These are phyloP conservation scores for Nomada flava DNA, from an alignment of 2,888 invertebrate species.

Conservation along the genomic window DNA sequence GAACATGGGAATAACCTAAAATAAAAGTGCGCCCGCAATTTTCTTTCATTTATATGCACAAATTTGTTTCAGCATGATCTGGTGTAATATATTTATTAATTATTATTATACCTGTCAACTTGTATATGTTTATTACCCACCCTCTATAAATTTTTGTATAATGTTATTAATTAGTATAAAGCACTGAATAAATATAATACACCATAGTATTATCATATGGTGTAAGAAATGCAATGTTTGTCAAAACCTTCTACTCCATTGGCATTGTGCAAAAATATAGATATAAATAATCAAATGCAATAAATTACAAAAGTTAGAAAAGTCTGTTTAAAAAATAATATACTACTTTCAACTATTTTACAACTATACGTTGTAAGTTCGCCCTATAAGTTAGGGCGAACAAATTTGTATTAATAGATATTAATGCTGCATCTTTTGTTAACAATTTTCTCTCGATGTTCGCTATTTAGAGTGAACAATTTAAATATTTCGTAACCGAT, in stretches of 20 bases:
- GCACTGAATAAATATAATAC: too few relatives aligned
- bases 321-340: not conserved
- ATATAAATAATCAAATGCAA: too few relatives aligned
- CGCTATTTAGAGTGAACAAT: not conserved
- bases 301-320: not conserved
- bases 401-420: not conserved
- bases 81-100: too few relatives aligned
- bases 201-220: too few relatives aligned
- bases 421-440: not conserved
- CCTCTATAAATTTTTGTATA: not conserved
- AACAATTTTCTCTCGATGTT: not conserved
- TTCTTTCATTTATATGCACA: not conserved
- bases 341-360: not conserved
- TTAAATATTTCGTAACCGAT: not conserved
- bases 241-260: too few relatives aligned
- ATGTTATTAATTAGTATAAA: not conserved
- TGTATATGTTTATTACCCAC: too few relatives aligned
- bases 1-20: conserved; percentile 34
- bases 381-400: too few relatives aligned
- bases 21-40: not conserved
- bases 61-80: too few relatives aligned
- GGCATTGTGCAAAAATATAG: too few relatives aligned
- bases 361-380: too few relatives aligned
- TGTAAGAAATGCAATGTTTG: too few relatives aligned
- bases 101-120: too few relatives aligned